These are phyloP conservation scores for Diadumene lineata DNA, from an alignment of 92 coral and sea anemone genomes.

Conservation along the genomic window DNA sequence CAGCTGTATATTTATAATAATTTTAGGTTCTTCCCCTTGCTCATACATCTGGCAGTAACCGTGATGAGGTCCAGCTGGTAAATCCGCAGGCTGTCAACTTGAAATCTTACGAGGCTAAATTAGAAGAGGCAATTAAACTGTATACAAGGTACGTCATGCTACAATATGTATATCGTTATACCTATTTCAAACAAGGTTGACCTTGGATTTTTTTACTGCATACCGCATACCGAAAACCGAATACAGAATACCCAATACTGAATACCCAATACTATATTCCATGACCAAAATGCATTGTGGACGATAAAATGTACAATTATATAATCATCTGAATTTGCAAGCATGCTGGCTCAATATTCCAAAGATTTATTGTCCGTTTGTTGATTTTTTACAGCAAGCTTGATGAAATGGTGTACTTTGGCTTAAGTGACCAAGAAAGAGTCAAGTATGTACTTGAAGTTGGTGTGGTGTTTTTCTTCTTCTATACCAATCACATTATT, in stretches of 20 bases:
- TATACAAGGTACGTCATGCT: constrained; percentile 55
- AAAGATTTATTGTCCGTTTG: no score
- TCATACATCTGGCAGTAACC: constrained; percentile 85
- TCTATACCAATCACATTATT: background rate
- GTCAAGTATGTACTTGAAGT: constrained; percentile 55
- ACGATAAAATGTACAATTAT: no score
- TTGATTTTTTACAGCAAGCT: constrained; percentile 48
- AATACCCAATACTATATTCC: no score
- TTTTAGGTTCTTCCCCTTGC: constrained; percentile 76
- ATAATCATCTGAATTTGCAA: no score
- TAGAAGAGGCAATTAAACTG: constrained; percentile 66
- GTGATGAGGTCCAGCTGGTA: constrained; percentile 81
- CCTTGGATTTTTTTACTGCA: no score
- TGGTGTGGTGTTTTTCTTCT: background rate
- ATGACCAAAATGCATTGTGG: no score
- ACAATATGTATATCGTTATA: no score
- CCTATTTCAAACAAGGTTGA: no score
- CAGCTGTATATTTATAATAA: background rate
- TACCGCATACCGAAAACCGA: no score
- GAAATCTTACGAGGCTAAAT: constrained; percentile 72
- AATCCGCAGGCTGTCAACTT: constrained; percentile 86
- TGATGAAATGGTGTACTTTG: constrained; percentile 68
- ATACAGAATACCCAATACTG: no score
- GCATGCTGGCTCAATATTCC: no score
- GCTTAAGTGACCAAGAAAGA: constrained; percentile 77